phyloP scores from a whole-genome alignment of 1,140 invertebrate genomes.

The Linepithema humile region DNA sequence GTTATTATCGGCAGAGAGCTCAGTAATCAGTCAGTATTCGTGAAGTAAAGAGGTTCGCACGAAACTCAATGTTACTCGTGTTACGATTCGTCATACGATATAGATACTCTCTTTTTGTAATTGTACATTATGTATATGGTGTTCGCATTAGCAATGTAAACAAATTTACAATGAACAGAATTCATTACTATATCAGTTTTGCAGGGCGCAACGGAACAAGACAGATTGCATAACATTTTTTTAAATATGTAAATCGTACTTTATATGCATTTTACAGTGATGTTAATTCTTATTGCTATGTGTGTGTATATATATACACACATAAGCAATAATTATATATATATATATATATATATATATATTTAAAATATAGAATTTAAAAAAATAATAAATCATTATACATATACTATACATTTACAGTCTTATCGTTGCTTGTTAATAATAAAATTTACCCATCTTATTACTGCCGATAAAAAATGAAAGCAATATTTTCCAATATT shows the following conservation, averaged over 20 bases:
- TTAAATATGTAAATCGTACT: background rate
- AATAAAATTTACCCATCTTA: background rate
- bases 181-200: slow-evolving; percentile 21
- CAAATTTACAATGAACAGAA: slow-evolving; percentile 28
- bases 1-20: slow-evolving; percentile 68
- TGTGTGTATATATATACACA: slow-evolving; percentile 7
- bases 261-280: background rate
- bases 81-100: slow-evolving; percentile 28
- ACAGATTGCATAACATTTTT: slow-evolving; percentile 2
- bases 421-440: background rate
- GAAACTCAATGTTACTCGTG: slow-evolving; percentile 53
- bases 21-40: slow-evolving; percentile 64
- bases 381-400: background rate
- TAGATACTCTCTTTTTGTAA: slow-evolving; percentile 54
- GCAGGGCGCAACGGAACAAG: background rate
- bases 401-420: background rate
- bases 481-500: background rate
- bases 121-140: slow-evolving; percentile 66
- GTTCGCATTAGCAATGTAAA: slow-evolving; percentile 42
- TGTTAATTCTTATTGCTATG: background rate
- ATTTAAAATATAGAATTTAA: no score
- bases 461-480: background rate
- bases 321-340: no score
- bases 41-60: slow-evolving; percentile 49
- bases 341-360: no score